Conservation (phyloP, 2,888 invertebrate genomes). For the Diarsia brunnea region DNA sequence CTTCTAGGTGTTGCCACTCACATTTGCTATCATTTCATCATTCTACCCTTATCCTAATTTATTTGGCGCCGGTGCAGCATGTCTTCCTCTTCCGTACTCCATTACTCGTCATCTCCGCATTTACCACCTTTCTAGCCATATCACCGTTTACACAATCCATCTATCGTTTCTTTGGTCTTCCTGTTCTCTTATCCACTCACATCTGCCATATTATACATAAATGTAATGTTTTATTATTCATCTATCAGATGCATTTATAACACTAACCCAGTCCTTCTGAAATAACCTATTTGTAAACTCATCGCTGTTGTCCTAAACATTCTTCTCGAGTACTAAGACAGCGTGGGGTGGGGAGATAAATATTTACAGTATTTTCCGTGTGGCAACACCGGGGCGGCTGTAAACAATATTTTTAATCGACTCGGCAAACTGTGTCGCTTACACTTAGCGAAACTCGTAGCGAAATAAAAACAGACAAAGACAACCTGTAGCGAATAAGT, state of each 20-base stretch:
- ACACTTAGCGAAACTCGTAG: constrained; percentile 78
- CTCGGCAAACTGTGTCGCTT: constrained; percentile 82
- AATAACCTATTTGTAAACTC: constrained; percentile 49
- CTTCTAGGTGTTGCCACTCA: too few species aligned
- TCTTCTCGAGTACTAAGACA: constrained; percentile 64
- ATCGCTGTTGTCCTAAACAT: constrained; percentile 52
- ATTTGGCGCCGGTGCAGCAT: too few species aligned
- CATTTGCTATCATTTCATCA: too few species aligned
- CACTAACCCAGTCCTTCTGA: not conserved
- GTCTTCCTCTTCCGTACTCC: too few species aligned
- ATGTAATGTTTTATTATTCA: not conserved
- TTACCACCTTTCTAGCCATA: too few species aligned
- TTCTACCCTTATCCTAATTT: too few species aligned
- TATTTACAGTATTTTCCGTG: constrained; percentile 81
- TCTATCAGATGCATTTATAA: not conserved
- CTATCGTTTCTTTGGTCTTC: too few species aligned
- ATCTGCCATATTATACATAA: too few species aligned
- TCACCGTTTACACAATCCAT: too few species aligned
- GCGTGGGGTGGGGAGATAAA: constrained; percentile 71
- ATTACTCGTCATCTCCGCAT: too few species aligned
- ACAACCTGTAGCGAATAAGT: constrained; percentile 55
- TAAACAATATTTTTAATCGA: constrained; percentile 87
- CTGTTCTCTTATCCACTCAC: too few species aligned
- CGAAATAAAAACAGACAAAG: constrained; percentile 58
- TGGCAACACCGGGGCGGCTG: constrained; percentile 77